Evolutionary conservation across 2,113 vertebrate species (phyloP).

Genomic region (Pardalotus punctatus): DNA sequence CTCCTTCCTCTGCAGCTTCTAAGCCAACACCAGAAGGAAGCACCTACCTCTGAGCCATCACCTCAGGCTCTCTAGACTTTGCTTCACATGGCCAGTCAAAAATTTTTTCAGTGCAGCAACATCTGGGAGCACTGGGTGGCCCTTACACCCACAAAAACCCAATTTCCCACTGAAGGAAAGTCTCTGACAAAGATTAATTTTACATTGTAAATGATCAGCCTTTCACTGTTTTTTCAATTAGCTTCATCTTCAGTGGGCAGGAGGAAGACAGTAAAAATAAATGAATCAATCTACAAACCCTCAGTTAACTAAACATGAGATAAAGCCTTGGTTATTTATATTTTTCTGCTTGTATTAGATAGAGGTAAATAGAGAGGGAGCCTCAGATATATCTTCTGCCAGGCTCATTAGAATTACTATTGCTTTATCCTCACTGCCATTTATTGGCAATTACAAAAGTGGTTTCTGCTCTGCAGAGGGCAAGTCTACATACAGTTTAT

Average conservation of each 20-base stretch:
- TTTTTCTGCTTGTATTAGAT: neutral
- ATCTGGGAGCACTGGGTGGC: neutral
- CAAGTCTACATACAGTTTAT: neutral
- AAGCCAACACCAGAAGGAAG: neutral
- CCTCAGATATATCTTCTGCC: neutral
- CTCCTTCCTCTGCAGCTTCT: neutral
- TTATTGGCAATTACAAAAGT: neutral
- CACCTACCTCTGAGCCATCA: neutral
- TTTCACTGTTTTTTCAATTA: neutral
- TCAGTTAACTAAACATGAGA: neutral
- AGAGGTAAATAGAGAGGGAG: neutral
- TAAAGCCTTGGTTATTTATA: neutral
- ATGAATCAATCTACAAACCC: neutral
- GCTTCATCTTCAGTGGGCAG: neutral
- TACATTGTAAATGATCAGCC: neutral
- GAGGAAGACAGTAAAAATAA: neutral
- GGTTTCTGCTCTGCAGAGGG: neutral
- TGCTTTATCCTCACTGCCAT: neutral
- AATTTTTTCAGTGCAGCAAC: neutral
- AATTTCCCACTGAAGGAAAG: neutral
- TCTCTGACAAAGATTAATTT: neutral
- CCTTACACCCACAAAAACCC: neutral
- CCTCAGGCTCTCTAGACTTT: neutral
- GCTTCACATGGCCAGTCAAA: neutral
- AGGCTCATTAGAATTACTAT: neutral